Evolutionary conservation across 1,140 invertebrate genomes (phyloP), one percentile per base, ranked within the genome.

Genomic region (Venustaconcha ellipsiformis): DNA sequence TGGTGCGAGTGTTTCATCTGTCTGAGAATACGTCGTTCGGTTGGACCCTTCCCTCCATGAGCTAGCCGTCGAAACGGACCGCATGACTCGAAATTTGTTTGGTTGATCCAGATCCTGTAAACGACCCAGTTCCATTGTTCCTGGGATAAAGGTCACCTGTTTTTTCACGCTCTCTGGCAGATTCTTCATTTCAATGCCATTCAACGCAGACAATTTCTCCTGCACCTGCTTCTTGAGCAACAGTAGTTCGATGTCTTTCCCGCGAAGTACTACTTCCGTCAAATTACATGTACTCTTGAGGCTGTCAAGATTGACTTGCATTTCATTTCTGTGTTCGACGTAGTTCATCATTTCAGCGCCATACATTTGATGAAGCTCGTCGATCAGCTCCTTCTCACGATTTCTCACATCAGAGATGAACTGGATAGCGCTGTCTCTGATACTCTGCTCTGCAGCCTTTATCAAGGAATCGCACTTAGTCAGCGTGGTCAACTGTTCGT

Each of bases 171-270:
- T 84, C 2, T 72, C 58, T 6, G 90, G 90, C 20, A 90, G 78
- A 26, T 87, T 82, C 67, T 83, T 86, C 26, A 89, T 70, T 48
- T 88, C 85, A 20, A 90, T 80, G 59, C 86, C 82, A 48, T 84
- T 82, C 65, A 90, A 77, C 30, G 78, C 78, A n/a, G 86, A 82
- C 20, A 91, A 82, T 78, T 91, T 91, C 67, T 91, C 89, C 65
- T 87, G 86, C 13, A 91, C 87, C 69, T 91, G 89, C 68, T 90
- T 90, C 79, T 90, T 90, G 58, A 91, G 81, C 58, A 91, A 81
- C 48, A 91, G 80, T 55, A 91, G 84, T 78, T 91, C 90, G 58
- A 91, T 90, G 70, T 91, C 90, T 76, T 90, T 90, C n/a, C 89
- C 89, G 68, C 89, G 86, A 11, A 91, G 78, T 15, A 90, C 88